Evolutionary conservation across 2,888 invertebrate genomes (phyloP), one percentile per base, ranked within the genome.

Genomic region (Melieria omissa): DNA sequence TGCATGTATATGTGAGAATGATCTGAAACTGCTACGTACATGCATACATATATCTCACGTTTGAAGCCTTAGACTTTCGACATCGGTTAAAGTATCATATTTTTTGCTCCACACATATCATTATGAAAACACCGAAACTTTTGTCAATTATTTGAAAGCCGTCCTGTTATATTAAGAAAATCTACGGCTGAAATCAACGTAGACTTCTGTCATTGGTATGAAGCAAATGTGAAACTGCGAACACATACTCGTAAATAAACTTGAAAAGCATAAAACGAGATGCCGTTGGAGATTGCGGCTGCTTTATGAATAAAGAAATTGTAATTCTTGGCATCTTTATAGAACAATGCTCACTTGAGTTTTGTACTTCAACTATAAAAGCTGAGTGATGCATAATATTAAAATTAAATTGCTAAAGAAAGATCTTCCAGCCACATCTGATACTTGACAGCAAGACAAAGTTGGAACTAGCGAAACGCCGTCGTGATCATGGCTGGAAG

Each of bases 351-450:
- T 52, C 14, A 2, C 52, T 52, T 52, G 6, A 5, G 52, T 52
- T 52, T 52, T 52, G 52, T 52, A 49, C 49, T 49, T 49, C 49
- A 14, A 10, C 47, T 83, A 81, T 81, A 82, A 81, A 82, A 82
- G 81, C 78, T 82, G 74, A 79, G 74, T 80, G 68, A 55, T 57
- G 57, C n/a, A 62, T 76, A 74, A 79, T 78, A 76, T 79, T 75
- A 77, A 78, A 80, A 81, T 82, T 83, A 82, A 83, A 82, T 78
- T 78, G 77, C 78, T 80, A 78, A 74, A 75, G 78, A 73, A 77
- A 76, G 77, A 80, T 76, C 74, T 74, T 77, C 77, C 74, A 77
- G 71, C 68, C 80, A 79, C 79, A 78, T 72, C 65, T 9, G 4
- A 12, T 10, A 5, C 41, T 9, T 29, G 29, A 2, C 29, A 29